Evolutionary conservation across 2,797 vertebrate species (phyloP).

Genomic region (Sebastes minor): DNA sequence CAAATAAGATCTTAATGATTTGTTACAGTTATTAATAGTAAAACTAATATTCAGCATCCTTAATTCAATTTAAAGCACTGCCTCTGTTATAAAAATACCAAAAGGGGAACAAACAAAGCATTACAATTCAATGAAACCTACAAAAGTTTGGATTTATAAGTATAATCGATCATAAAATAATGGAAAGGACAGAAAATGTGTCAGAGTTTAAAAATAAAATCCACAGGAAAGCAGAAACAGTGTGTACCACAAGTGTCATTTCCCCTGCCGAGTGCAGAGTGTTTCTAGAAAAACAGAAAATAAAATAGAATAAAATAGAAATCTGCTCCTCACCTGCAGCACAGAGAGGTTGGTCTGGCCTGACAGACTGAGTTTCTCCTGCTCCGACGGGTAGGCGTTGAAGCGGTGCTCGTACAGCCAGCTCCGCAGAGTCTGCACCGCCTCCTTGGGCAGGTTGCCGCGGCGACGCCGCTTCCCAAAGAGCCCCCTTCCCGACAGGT

Average conservation of each 20-base stretch:
- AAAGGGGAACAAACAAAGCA: not conserved
- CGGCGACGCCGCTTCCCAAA: conserved; percentile 90
- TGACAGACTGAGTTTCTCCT: conserved; percentile 93
- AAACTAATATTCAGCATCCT: not conserved
- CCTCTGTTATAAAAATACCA: not conserved
- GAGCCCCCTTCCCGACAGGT: conserved; percentile 80
- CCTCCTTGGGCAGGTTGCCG: conserved; percentile 95
- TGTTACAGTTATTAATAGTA: not conserved
- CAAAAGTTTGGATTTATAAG: not conserved
- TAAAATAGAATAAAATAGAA: not conserved
- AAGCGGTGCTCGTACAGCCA: conserved; percentile 97
- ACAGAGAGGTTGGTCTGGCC: conserved; percentile 92
- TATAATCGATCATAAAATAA: not conserved
- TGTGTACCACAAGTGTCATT: no score
- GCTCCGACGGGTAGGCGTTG: conserved; percentile 96
- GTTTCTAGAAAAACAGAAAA: not conserved
- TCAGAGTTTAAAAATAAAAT: not conserved
- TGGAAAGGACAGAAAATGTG: not conserved
- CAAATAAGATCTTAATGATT: not conserved
- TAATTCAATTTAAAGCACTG: not conserved
- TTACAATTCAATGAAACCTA: not conserved
- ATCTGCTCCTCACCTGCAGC: conserved; percentile 86
- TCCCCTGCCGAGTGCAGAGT: not conserved
- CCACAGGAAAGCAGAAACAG: no score
- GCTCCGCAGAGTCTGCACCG: conserved; percentile 93